Conservation (phyloP, 2,797 vertebrate species). For the Lepus townsendii region DNA sequence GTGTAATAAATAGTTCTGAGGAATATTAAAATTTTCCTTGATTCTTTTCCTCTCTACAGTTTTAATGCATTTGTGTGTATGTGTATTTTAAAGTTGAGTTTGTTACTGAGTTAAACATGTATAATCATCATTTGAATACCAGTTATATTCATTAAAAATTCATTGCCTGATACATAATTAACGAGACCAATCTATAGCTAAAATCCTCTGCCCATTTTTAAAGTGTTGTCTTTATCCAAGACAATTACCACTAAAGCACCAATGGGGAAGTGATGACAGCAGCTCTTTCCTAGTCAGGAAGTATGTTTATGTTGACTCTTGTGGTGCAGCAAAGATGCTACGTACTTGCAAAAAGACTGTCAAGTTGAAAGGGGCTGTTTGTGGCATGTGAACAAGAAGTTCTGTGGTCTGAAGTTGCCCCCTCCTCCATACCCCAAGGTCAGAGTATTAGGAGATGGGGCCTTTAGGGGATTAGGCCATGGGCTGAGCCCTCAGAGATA, state of each 20-base stretch:
- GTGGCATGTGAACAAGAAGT: not conserved
- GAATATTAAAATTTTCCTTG: not conserved
- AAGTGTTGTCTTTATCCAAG: not conserved
- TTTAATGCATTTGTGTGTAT: not conserved
- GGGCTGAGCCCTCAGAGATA: not conserved
- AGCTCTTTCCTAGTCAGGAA: not conserved
- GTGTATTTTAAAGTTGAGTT: not conserved
- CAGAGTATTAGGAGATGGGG: not conserved
- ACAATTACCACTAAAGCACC: not conserved
- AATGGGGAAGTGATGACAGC: accelerated
- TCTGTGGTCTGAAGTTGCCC: not conserved
- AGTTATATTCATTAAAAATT: not conserved
- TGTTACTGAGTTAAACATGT: not conserved
- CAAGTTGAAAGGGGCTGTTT: not conserved
- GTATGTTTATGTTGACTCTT: not conserved
- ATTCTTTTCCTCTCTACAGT: constrained; percentile 12
- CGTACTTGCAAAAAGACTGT: not conserved
- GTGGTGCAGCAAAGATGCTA: not conserved
- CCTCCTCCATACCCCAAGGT: not conserved
- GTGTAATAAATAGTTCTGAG: not conserved
- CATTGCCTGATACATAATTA: not conserved
- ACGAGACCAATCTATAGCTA: not conserved
- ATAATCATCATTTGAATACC: not conserved
- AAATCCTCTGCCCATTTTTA: not conserved
- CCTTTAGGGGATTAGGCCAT: not conserved